A percentile compares a stretch with the other conserved stretches of the same genome.
Evolutionary conservation across 2,797 vertebrate genomes (phyloP).

Genomic region (Anas capensis): DNA sequence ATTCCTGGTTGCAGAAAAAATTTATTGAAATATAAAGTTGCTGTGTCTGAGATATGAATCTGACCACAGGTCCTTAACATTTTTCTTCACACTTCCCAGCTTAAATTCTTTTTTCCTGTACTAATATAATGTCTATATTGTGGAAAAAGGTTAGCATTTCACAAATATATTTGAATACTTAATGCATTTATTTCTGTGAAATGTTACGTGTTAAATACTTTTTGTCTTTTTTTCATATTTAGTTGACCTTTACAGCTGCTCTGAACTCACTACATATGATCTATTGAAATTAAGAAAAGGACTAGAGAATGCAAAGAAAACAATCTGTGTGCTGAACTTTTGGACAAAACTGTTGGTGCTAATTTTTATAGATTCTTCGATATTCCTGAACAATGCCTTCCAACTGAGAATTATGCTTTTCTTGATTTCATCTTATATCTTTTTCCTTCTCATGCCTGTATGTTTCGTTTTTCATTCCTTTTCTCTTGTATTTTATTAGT

Average conservation of each 20-base stretch:
- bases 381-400: not conserved
- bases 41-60: not conserved
- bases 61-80: not conserved
- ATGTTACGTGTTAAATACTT: not conserved
- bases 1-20: not conserved
- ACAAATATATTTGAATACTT: not conserved
- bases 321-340: not conserved
- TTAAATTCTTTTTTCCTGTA: not conserved
- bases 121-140: not conserved
- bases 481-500: not conserved
- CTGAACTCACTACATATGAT: not conserved
- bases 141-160: slow-evolving; percentile 4
- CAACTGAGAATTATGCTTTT: not conserved
- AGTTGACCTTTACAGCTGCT: not conserved
- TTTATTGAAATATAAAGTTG: slow-evolving; percentile 16
- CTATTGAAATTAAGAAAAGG: not conserved
- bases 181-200: not conserved
- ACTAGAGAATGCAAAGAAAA: not conserved
- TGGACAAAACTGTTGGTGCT: not conserved
- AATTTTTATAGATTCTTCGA: not conserved
- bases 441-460: not conserved
- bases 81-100: not conserved
- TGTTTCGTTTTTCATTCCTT: not conserved
- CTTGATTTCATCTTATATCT: not conserved
- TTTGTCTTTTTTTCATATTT: not conserved